Percentiles rank a stretch among this genome's conserved stretches.
phyloP scores from a whole-genome alignment of 2,113 vertebrate species.

The Nyctereutes procyonoides region DNA sequence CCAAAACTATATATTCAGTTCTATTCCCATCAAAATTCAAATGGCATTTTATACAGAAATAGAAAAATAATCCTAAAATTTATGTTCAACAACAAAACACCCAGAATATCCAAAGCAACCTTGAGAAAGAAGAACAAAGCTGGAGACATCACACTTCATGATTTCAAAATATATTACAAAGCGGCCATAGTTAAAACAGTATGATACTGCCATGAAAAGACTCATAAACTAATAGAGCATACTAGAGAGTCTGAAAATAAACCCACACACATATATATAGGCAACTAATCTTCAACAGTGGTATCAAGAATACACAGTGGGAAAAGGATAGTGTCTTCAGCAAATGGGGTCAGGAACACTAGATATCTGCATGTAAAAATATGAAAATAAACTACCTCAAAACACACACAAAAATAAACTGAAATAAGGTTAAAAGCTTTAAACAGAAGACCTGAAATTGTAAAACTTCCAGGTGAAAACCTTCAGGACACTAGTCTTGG shows the following conservation, averaged over 20 bases:
- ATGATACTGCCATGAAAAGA: neutral
- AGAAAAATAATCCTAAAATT: neutral
- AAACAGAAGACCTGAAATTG: neutral
- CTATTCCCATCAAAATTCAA: neutral
- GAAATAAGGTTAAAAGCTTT: neutral
- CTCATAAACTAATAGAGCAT: neutral
- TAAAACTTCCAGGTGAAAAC: neutral
- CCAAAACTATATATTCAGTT: neutral
- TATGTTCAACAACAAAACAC: neutral
- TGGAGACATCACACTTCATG: neutral
- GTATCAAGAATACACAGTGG: neutral
- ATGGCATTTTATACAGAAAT: neutral
- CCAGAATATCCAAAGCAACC: neutral
- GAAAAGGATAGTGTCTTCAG: neutral
- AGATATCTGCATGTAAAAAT: neutral
- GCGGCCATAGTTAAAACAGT: neutral
- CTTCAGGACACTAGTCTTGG: neutral
- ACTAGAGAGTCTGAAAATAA: neutral
- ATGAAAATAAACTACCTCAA: neutral
- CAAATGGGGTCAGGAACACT: neutral
- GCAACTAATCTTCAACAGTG: neutral
- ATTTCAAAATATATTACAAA: conserved; percentile 7
- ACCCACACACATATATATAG: neutral
- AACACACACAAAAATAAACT: neutral
- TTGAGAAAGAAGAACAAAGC: neutral